Percentiles rank a stretch among this genome's conserved stretches.
phyloP scores from a whole-genome alignment of 2,113 vertebrate genomes.

The Ancistrus triradiatus region DNA sequence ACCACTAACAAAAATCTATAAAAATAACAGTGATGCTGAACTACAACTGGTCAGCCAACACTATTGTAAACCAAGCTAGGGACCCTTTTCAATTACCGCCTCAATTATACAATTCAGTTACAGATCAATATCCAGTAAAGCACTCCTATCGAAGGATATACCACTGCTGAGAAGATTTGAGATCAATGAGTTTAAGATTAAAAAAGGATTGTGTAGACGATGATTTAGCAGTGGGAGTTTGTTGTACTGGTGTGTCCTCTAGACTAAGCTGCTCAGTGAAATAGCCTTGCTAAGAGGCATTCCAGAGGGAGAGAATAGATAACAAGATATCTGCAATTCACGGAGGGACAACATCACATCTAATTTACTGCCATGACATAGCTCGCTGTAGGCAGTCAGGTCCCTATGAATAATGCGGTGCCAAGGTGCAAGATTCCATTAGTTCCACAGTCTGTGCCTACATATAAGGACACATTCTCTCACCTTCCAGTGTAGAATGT shows the following conservation, averaged over 20 bases:
- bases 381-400: conserved; percentile 2
- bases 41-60: conserved; percentile 5
- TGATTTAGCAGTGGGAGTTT: too few relatives aligned
- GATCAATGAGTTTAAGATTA: conserved; percentile 4
- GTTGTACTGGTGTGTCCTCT: conserved; percentile 14
- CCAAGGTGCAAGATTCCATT: neutral
- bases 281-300: conserved; percentile 32
- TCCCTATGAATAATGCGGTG: conserved; percentile 21
- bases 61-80: conserved; percentile 5
- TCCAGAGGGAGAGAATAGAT: conserved; percentile 26
- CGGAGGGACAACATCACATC: conserved; percentile 28
- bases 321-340: conserved; percentile 41
- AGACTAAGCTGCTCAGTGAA: conserved; percentile 31
- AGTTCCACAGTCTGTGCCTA: neutral
- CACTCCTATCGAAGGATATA: conserved; percentile 19
- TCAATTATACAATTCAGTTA: too few relatives aligned
- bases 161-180: neutral
- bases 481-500: neutral
- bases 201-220: too few relatives aligned
- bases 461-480: neutral
- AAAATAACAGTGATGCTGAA: neutral
- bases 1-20: neutral
- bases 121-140: conserved; percentile 29
- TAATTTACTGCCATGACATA: conserved; percentile 18
- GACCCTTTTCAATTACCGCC: too few relatives aligned